phyloP scores from a whole-genome alignment of 2,113 vertebrate species.

The Rallus limicola region DNA sequence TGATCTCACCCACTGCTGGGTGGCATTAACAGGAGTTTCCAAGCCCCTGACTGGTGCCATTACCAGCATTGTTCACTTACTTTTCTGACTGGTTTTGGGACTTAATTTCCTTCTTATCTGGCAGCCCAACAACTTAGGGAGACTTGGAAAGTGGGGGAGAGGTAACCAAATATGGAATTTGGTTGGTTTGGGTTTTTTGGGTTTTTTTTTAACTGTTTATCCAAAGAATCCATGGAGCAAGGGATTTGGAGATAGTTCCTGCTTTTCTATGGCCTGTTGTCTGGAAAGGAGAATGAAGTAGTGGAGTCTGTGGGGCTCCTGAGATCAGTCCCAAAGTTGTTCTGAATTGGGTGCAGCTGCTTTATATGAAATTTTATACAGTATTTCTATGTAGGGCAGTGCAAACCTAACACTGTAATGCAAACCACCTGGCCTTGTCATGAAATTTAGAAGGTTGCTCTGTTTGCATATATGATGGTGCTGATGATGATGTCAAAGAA shows the following conservation, averaged over 20 bases:
- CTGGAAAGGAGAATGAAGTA: neutral
- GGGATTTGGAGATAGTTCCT: neutral
- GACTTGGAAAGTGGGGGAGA: neutral
- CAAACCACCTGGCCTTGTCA: neutral
- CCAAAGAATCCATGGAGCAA: neutral
- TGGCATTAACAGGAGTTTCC: neutral
- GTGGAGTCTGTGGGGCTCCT: neutral
- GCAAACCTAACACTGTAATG: neutral
- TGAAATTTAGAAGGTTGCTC: neutral
- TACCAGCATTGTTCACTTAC: neutral
- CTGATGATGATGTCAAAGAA: neutral
- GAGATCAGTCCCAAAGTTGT: neutral
- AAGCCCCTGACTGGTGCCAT: neutral
- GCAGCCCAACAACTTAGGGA: neutral
- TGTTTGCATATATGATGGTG: neutral
- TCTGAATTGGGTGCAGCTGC: neutral
- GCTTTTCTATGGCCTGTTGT: neutral
- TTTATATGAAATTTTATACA: neutral
- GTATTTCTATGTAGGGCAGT: neutral
- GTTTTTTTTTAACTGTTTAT: neutral
- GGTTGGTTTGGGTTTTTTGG: neutral
- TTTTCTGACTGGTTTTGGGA: neutral
- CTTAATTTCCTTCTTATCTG: neutral
- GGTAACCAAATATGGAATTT: neutral
- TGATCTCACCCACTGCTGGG: neutral